These are phyloP conservation scores for Stichopus chloronotus DNA, from an alignment of 35 echinoderm and acorn worm species.

Conservation along the genomic window DNA sequence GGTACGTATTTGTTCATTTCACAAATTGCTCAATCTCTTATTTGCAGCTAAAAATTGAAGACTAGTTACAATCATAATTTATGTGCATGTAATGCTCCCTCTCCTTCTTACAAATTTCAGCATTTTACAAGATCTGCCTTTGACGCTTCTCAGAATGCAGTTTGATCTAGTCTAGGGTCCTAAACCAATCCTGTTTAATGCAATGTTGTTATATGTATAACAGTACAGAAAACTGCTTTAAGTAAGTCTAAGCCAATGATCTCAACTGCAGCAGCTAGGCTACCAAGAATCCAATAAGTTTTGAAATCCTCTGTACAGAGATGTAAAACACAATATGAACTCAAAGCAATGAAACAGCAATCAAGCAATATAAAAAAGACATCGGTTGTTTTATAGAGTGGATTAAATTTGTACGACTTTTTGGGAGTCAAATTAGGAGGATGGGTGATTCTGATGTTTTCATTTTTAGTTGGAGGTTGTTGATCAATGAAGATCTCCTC, in stretches of 20 bases:
- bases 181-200: too few relatives aligned
- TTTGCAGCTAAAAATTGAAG: too few relatives aligned
- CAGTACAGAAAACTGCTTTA: conserved; percentile 9
- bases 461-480: background rate
- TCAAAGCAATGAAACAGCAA: background rate
- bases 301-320: background rate
- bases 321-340: background rate
- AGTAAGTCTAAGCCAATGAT: conserved; percentile 23
- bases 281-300: background rate
- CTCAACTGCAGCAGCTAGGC: background rate
- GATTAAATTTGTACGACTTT: background rate
- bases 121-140: too few relatives aligned
- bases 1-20: too few relatives aligned
- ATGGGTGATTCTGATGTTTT: background rate
- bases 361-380: background rate
- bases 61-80: too few relatives aligned
- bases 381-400: background rate
- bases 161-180: too few relatives aligned
- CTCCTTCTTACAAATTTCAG: too few relatives aligned
- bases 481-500: background rate
- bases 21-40: too few relatives aligned
- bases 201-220: background rate
- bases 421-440: background rate
- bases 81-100: too few relatives aligned
- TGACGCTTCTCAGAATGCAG: too few relatives aligned